Conservation (phyloP, 2,888 invertebrate genomes). For the Tinea semifulvella region DNA sequence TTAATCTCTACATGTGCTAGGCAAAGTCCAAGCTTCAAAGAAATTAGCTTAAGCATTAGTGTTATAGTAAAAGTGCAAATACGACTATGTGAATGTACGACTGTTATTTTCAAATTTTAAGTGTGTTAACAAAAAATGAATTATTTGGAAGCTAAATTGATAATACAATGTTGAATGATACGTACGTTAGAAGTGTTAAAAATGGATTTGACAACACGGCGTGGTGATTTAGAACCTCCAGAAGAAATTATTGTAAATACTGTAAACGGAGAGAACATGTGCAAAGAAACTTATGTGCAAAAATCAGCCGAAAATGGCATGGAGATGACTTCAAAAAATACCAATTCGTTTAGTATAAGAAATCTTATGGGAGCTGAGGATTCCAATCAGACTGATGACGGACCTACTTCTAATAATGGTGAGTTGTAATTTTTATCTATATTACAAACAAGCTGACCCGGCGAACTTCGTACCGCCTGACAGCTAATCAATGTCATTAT, state of each 20-base stretch:
- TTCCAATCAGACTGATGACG: conserved; percentile 37
- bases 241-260: conserved; percentile 24
- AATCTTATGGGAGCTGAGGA: conserved; percentile 51
- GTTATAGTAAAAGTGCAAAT: too few relatives aligned
- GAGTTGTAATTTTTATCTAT: too few relatives aligned
- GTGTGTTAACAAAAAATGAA: neutral
- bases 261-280: conserved; percentile 39
- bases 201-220: conserved; percentile 61
- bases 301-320: conserved; percentile 34
- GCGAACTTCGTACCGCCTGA: too few relatives aligned
- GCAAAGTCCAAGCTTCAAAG: too few relatives aligned
- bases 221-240: conserved; percentile 32
- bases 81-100: too few relatives aligned
- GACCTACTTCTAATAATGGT: conserved; percentile 40
- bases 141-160: too few relatives aligned
- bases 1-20: too few relatives aligned
- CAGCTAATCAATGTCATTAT: too few relatives aligned
- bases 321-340: conserved; percentile 39
- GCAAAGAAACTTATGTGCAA: conserved; percentile 25
- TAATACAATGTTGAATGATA: neutral
- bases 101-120: too few relatives aligned
- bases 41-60: too few relatives aligned
- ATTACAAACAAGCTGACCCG: too few relatives aligned
- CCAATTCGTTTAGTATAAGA: conserved; percentile 52
- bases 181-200: conserved; percentile 20